Conservation (phyloP, 1,140 invertebrate species). For the Daktulosphaira vitifoliae region DNA sequence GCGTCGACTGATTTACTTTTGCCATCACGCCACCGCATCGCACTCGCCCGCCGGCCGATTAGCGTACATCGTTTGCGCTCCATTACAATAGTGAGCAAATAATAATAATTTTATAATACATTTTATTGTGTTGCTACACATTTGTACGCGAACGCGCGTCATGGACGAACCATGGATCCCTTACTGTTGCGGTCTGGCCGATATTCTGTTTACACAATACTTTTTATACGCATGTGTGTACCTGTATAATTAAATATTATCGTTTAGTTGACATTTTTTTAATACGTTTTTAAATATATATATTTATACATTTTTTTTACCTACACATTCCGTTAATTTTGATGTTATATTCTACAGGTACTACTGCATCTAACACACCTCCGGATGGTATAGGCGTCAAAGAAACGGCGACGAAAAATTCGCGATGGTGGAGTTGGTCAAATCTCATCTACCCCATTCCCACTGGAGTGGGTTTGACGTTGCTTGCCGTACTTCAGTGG, state of each 20-base stretch:
- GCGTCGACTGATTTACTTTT: constrained; percentile 1
- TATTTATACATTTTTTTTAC: no score
- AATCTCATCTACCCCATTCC: constrained; percentile 38
- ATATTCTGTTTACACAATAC: constrained; percentile 15
- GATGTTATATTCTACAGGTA: no score
- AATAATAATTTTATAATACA: no score
- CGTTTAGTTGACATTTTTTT: background rate
- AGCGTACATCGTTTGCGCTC: background rate
- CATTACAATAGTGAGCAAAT: background rate
- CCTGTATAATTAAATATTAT: background rate
- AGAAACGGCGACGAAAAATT: constrained; percentile 12
- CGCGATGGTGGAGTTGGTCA: constrained; percentile 37
- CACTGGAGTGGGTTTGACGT: constrained; percentile 38
- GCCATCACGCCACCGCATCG: constrained; percentile 16
- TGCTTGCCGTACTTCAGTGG: constrained; percentile 38
- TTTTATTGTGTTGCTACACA: background rate
- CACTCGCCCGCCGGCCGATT: background rate
- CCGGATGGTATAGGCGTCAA: background rate
- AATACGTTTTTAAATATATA: no score
- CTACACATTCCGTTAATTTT: no score
- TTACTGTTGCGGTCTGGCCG: background rate
- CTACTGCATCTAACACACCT: no score
- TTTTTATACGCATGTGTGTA: constrained; percentile 24
- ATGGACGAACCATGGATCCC: constrained; percentile 15
- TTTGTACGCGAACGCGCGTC: constrained; percentile 20